Conservation (phyloP, 2,797 vertebrate genomes). For the Rhodeus uyekii region DNA sequence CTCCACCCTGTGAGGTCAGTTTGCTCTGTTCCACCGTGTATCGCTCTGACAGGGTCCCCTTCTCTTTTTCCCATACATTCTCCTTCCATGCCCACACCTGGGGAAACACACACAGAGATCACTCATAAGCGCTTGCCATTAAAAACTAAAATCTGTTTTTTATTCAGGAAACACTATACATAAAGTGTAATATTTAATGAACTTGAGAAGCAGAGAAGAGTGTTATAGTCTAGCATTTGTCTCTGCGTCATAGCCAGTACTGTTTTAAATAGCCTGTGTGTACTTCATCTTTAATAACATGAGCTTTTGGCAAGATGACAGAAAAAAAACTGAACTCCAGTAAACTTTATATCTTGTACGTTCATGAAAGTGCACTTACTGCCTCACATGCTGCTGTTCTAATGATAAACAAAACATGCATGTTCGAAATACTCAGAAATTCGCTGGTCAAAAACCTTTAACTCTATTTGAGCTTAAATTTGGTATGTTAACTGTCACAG, state of each 20-base stretch:
- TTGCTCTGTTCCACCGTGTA: slow-evolving; percentile 92
- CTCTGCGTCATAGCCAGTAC: not conserved
- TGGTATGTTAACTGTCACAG: too few relatives aligned
- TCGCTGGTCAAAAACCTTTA: not conserved
- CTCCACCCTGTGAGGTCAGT: slow-evolving; percentile 77
- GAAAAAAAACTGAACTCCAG: not conserved
- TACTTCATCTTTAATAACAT: not conserved
- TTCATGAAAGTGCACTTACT: not conserved
- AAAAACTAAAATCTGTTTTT: too few relatives aligned
- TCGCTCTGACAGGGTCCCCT: slow-evolving; percentile 83
- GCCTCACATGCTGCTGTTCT: not conserved
- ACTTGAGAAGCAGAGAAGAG: not conserved
- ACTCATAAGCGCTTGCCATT: too few relatives aligned
- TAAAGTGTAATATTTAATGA: not conserved
- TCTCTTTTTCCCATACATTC: slow-evolving; percentile 91
- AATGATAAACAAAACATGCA: not conserved
- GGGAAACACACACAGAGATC: slow-evolving; percentile 46
- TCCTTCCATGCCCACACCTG: slow-evolving; percentile 98
- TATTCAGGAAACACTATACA: not conserved
- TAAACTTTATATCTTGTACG: not conserved
- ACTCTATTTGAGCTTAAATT: not conserved
- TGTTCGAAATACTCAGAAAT: not conserved
- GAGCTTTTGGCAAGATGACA: not conserved
- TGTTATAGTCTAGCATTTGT: not conserved
- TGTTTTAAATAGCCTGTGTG: not conserved